Conservation (phyloP, 2,888 invertebrate species). For the Euclidia mi region DNA sequence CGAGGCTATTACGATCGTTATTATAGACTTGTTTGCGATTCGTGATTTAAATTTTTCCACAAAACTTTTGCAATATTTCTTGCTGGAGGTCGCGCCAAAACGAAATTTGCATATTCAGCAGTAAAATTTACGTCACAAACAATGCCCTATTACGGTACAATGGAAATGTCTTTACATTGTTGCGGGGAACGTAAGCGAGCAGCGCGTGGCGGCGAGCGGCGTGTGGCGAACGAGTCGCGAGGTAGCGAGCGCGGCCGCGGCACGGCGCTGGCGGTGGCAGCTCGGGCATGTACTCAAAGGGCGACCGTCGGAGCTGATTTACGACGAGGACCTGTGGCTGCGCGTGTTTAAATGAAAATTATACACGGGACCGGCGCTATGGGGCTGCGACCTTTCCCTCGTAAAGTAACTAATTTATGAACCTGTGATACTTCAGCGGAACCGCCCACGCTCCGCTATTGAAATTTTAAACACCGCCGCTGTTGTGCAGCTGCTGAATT, state of each 20-base stretch:
- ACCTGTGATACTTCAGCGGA: conserved; percentile 80
- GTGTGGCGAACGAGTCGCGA: conserved; percentile 44
- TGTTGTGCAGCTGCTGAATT: conserved; percentile 75
- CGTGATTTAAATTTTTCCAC: conserved; percentile 84
- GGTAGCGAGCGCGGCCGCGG: conserved; percentile 32
- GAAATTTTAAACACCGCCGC: conserved; percentile 82
- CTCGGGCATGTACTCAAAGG: conserved; percentile 66
- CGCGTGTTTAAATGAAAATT: conserved; percentile 86
- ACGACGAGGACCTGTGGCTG: conserved; percentile 83
- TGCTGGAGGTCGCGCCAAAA: conserved; percentile 78
- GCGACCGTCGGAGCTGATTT: conserved; percentile 81
- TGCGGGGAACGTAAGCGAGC: conserved; percentile 62
- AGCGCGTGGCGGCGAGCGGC: too few species aligned
- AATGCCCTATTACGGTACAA: conserved; percentile 87
- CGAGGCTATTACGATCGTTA: conserved; percentile 66
- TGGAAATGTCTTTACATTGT: conserved; percentile 88
- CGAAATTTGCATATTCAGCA: conserved; percentile 88
- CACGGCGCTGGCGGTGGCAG: conserved; percentile 50
- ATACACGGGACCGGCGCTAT: conserved; percentile 79
- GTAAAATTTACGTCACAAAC: conserved; percentile 88
- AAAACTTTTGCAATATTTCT: conserved; percentile 87
- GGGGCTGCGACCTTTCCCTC: conserved; percentile 81
- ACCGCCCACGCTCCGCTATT: conserved; percentile 78
- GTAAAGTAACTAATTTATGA: conserved; percentile 87
- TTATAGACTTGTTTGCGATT: conserved; percentile 79